Base-by-base conservation (phyloP, 1,140 invertebrate genomes). In the Dinoponera quadriceps region DNA sequence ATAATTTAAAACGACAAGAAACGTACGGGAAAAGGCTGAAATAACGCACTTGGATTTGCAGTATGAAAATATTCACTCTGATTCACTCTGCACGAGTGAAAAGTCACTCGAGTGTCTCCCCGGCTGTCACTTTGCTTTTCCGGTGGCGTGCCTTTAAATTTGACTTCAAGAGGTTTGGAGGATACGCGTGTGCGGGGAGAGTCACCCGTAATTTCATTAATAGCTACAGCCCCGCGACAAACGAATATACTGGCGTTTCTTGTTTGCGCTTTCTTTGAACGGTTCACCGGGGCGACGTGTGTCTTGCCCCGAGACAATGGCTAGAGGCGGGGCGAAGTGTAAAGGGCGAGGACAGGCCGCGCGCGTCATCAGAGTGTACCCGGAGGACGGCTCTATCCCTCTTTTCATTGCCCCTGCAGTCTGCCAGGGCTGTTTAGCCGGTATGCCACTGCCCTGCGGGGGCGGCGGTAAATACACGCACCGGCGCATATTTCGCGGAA, bases 401-500 rank as follows among this genome's bases (percentile, higher is more conserved):
- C 54, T 62, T 33, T 38, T 49, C 20, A 27, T 14, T 48, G 51
- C 33, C 13, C 20, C 60, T 20, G 49, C 33, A 14, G 38, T 71
- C 22, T 29, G 3, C 22, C 20, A 33, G 54, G 65, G 48, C 18
- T 55, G 48, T 44, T 78, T 62, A 20, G 16, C 11, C 29, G 25
- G 73, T n/a, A 66, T 48, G 48, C 29, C 27, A 49, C 51, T 25
- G 1, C 20, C 38, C 71, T 77, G n/a, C 66, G 51, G 49, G 60
- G 71, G 38, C 9, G 71, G 38, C 9, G 38, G 27, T 38, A 51
- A 65, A 63, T 83, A 33, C 57, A 72, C 65, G 71, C 69, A 57
- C 33, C 59, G 22, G 55, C 13, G 57, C 44, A 75, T 83, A 87
- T 86, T 87, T 83, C 78, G 59, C 65, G 62, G 78, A 87, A 86